These are phyloP conservation scores for Haliclona indistincta DNA, from an alignment of 37 sponge, comb jelly and placozoan genomes.

Conservation along the genomic window DNA sequence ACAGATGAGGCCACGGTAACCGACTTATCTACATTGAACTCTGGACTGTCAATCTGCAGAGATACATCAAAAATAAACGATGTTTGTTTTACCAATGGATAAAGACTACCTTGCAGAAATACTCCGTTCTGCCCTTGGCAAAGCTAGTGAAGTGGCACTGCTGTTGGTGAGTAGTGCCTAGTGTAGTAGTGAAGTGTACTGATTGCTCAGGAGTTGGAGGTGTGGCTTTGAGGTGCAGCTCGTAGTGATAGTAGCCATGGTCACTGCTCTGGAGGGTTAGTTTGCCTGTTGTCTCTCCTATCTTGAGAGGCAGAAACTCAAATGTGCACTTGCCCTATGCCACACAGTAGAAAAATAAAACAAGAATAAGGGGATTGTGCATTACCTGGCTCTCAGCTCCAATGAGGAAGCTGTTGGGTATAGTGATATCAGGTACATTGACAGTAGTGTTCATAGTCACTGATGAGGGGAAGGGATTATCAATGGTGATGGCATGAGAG, in stretches of 20 bases:
- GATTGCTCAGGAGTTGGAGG: conserved; percentile 82
- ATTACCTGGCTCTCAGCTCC: conserved; percentile 85
- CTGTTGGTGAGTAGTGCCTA: conserved; percentile 79
- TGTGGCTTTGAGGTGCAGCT: conserved; percentile 81
- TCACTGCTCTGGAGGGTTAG: conserved; percentile 78
- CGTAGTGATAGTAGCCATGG: conserved; percentile 93
- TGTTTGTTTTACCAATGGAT: neutral
- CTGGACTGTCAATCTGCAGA: conserved; percentile 75
- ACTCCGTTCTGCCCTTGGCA: conserved; percentile 90
- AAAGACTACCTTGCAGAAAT: conserved; percentile 77
- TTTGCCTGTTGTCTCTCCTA: conserved; percentile 77
- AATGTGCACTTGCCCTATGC: conserved; percentile 90
- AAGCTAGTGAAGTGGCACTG: conserved; percentile 77
- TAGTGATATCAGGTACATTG: conserved; percentile 82
- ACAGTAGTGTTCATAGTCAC: conserved; percentile 81
- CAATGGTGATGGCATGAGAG: conserved; percentile 71
- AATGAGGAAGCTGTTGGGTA: conserved; percentile 86
- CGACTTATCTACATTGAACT: conserved; percentile 91
- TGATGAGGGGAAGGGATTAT: conserved; percentile 86
- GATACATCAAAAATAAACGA: neutral
- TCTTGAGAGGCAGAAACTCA: conserved; percentile 95
- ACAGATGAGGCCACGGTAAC: conserved; percentile 85
- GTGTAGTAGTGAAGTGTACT: conserved; percentile 78
- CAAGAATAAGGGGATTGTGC: conserved; percentile 2
- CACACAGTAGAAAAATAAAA: neutral